Conservation (phyloP, 2,113 vertebrate species). For the Chascanopsetta lugubris region DNA sequence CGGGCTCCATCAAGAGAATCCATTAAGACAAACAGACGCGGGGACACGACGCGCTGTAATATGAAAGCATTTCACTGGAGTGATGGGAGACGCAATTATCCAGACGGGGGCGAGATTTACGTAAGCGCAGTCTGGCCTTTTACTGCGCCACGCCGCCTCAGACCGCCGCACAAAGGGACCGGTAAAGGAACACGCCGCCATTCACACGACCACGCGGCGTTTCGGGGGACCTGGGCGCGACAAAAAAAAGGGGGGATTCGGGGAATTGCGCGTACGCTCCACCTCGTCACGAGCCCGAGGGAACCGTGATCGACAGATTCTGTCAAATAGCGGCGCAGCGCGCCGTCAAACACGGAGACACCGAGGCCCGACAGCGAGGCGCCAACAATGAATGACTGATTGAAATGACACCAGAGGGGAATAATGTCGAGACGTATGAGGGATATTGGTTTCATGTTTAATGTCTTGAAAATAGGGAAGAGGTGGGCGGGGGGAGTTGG, state of each 20-base stretch:
- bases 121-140: slow-evolving; percentile 14
- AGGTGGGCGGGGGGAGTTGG: slow-evolving; percentile 15
- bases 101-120: slow-evolving; percentile 25
- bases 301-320: no score
- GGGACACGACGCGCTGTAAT: slow-evolving; percentile 21
- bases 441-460: slow-evolving; percentile 11
- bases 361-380: no score
- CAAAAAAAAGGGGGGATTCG: neutral
- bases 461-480: neutral
- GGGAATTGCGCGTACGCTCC: no score
- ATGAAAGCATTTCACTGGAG: slow-evolving; percentile 42
- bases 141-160: slow-evolving; percentile 5
- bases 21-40: slow-evolving; percentile 35
- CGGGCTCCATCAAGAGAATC: slow-evolving; percentile 37
- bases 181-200: neutral
- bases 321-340: no score
- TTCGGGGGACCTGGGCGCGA: neutral
- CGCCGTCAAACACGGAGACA: no score
- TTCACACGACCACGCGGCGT: neutral
- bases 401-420: slow-evolving; percentile 1
- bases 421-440: neutral
- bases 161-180: neutral
- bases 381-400: neutral
- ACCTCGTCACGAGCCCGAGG: no score
- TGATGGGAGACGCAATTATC: slow-evolving; percentile 36